A percentile compares a stretch with the other conserved stretches of the same genome.
Evolutionary conservation across 2,797 vertebrate species (phyloP).

Genomic region (Acanthornis magna): DNA sequence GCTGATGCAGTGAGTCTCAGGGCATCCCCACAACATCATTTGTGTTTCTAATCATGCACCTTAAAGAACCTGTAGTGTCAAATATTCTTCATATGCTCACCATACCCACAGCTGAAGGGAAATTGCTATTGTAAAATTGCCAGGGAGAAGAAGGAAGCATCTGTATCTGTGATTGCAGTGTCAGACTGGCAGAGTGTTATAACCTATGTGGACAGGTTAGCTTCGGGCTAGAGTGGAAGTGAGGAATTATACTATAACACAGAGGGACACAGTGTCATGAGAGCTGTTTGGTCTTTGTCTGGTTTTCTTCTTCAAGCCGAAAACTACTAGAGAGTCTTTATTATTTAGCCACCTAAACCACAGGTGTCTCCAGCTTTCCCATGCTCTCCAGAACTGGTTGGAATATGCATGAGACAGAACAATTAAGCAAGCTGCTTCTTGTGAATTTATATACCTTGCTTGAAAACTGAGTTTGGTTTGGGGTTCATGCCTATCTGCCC

Average conservation of each 20-base stretch:
- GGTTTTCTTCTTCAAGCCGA: not conserved
- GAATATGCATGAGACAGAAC: constrained; percentile 42
- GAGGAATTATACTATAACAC: not conserved
- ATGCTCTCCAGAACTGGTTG: not conserved
- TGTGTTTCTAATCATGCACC: not conserved
- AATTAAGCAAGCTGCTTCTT: constrained; percentile 43
- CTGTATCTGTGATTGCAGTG: not conserved
- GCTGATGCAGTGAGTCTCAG: not conserved
- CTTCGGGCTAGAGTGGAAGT: not conserved
- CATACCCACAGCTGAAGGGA: not conserved
- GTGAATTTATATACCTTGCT: not conserved
- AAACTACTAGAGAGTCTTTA: not conserved
- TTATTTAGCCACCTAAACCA: constrained; percentile 30
- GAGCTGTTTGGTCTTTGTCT: not conserved
- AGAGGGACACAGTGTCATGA: not conserved
- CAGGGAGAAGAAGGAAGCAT: not conserved
- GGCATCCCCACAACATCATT: not conserved
- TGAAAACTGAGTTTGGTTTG: constrained; percentile 35
- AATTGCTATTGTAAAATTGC: not conserved
- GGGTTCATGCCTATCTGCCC: not conserved
- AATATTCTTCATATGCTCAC: not conserved
- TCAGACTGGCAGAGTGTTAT: not conserved
- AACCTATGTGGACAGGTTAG: not conserved
- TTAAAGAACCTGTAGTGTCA: not conserved
- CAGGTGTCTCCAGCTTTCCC: constrained; percentile 36